Conservation (phyloP, 2,113 vertebrate genomes). For the Pteruthius melanotis region DNA sequence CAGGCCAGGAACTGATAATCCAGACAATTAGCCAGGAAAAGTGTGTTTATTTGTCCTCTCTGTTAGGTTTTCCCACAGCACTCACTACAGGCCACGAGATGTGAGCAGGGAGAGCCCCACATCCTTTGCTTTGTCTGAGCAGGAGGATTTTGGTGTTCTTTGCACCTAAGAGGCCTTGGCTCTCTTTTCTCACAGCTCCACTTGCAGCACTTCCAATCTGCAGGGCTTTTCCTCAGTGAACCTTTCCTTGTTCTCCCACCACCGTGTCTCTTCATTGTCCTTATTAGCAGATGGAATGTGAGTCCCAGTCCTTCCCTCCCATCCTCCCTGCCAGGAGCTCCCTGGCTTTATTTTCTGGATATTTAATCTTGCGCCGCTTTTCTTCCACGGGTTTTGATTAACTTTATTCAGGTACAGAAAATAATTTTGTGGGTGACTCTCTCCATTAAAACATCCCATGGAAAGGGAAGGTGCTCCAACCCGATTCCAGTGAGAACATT, state of each 20-base stretch:
- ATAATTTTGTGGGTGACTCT: constrained; percentile 1
- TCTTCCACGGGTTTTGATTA: neutral
- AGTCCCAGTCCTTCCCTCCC: neutral
- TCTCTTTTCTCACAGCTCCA: neutral
- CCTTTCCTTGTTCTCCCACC: neutral
- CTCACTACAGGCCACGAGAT: neutral
- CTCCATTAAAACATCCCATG: neutral
- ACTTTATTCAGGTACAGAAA: neutral
- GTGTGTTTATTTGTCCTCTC: neutral
- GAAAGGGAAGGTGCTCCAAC: neutral
- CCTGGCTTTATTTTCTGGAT: constrained; percentile 11
- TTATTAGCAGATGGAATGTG: constrained; percentile 13
- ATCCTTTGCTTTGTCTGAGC: neutral
- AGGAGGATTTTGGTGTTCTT: neutral
- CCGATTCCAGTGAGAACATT: neutral
- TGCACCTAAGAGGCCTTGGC: neutral
- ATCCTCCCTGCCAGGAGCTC: constrained; percentile 6
- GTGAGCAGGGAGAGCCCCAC: neutral
- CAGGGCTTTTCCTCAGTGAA: neutral
- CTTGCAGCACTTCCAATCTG: neutral
- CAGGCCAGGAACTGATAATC: neutral
- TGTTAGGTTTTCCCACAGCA: neutral
- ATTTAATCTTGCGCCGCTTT: neutral
- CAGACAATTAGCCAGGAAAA: neutral
- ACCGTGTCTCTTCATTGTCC: neutral